These are phyloP conservation scores for Hemicrepidius hirtus DNA, from an alignment of 2,888 invertebrate species.

Conservation along the genomic window DNA sequence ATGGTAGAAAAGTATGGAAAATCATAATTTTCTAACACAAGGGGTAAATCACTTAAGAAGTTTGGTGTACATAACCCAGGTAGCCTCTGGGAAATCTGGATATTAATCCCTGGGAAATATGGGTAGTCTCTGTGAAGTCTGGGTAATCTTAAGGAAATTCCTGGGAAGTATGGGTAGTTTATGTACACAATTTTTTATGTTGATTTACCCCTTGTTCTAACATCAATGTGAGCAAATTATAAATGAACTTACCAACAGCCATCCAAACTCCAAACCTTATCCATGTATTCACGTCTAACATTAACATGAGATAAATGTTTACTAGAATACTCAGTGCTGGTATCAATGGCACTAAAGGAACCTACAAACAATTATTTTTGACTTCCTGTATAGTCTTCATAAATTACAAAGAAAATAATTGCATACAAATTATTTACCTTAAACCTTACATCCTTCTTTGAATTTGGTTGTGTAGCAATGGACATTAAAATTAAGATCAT, in stretches of 20 bases:
- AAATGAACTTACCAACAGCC: constrained; percentile 78
- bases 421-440: constrained; percentile 71
- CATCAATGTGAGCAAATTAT: background rate
- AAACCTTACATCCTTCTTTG: constrained; percentile 78
- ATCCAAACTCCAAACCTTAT: constrained; percentile 89
- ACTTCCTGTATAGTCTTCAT: too few relatives aligned
- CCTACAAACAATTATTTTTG: constrained; percentile 72
- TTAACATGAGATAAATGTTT: constrained; percentile 90
- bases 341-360: constrained; percentile 88
- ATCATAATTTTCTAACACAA: background rate
- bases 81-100: too few relatives aligned
- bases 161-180: too few relatives aligned
- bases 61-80: too few relatives aligned
- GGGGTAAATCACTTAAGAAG: too few relatives aligned
- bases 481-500: constrained; percentile 72
- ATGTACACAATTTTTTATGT: too few relatives aligned
- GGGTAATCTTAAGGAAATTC: too few relatives aligned
- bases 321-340: constrained; percentile 88
- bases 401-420: too few relatives aligned
- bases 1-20: constrained; percentile 5
- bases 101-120: too few relatives aligned
- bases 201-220: too few relatives aligned
- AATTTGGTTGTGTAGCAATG: constrained; percentile 78
- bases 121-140: too few relatives aligned
- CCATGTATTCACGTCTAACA: constrained; percentile 87